Base-by-base conservation (phyloP, 2,113 vertebrate genomes). In the Paramisgurnus dabryanus region DNA sequence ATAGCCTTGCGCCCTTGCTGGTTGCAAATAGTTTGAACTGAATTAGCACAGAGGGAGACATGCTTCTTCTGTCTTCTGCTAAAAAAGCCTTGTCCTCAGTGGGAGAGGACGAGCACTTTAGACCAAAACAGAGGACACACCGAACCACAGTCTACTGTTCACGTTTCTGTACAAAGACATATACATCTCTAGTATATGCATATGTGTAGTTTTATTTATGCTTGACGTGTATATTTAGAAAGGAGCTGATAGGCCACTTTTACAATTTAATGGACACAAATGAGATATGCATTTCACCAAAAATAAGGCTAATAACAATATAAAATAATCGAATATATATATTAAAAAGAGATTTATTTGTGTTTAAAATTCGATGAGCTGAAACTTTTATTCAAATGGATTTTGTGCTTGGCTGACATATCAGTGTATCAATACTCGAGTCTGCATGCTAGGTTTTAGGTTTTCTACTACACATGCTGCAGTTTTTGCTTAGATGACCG, bases 1-100 rank as follows among this genome's bases (percentile, higher is more conserved):
- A 85, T 85, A 85, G 66, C 66, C 43, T n/a, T 47, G 60, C 75
- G 70, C 78, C 70, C 84, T 34, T 81, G 69, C 81, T 71, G 81
- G 47, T 67, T 68, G 63, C 73, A 83, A 78, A 82, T 47, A 79
- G 83, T 73, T 76, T 82, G 39, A 75, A 75, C 53, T 65, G 49
- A 50, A 69, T 76, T 79, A 67, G 64, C 73, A 77, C 67, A 77
- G 67, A 83, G 61, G 79, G 76, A 84, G 45, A 77, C 60, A 84
- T 11, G 53, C 63, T 73, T 50, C 27, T 40, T 49, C 13, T n/a
- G 58, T 49, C 22, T 64, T 58, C 41, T 49, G 58, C 72, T 63
- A 75, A 73, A 73, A 49, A 63, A 39, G 57, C 60, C 15, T 50
- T 47, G 27, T 64, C 18, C 8, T 75, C 3, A 64, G 60, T 60